Base-by-base conservation (phyloP, 2,797 vertebrate species). In the Neosalanx taihuensis region DNA sequence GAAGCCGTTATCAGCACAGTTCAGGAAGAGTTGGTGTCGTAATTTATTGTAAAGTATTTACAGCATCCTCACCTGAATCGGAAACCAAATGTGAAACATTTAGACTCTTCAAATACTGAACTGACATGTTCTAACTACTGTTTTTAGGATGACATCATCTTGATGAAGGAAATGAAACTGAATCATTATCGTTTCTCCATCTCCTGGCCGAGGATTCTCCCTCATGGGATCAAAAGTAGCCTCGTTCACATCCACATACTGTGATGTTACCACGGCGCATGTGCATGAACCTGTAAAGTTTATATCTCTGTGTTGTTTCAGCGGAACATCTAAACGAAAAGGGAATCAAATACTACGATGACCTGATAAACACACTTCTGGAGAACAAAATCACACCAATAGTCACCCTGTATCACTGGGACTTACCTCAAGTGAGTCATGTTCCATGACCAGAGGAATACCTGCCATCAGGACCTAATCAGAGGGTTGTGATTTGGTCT, bases 321-420 rank as follows among this genome's bases (percentile, higher is more conserved):
- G 95, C 87, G 63, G 94, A 96, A 64, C 83, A 91, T 49, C 76
- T 96, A 77, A 98, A 98, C 1, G 89, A 94, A 83, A 94, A 91
- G 77, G 96, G 95, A 73, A 89, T 97, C 64, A 79, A 92, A 72
- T 95, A 96, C 85, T 96, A 97, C 61, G 91, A 93, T 0, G 88
- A 94, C 29, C 81, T 96, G 71, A 97, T 97, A 12, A 91, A 95
- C 29, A 81, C 84, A 69, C 93, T 98, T n/a, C 81, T 97, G 87
- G 91, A 92, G 64, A 96, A 91, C 73, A 93, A 93, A 41, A 93
- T 97, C 81, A 96, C 90, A 1, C 95, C 96, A 0, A 80, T 96
- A 0, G 94, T 95, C 15, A 97, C 95, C 20, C 79, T 97, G 76
- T 94, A 97, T 81, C 95, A 97, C 87, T 97, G 96, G 95, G 95